phyloP scores from a whole-genome alignment of 2,888 invertebrate species.

The Agrilus cyanescens region DNA sequence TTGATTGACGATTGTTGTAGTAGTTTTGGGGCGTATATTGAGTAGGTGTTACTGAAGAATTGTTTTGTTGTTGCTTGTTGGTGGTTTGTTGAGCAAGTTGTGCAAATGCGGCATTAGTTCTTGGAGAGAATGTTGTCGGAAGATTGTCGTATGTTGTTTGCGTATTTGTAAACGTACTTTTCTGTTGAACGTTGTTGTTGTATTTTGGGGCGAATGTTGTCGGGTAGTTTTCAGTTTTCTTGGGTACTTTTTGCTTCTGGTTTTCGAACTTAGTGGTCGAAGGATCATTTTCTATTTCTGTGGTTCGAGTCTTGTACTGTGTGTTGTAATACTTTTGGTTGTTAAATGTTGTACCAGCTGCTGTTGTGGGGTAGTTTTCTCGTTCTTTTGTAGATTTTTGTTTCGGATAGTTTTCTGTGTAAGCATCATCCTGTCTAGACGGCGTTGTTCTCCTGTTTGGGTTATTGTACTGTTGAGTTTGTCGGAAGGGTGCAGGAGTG shows the following conservation, averaged over 20 bases:
- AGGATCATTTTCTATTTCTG: constrained; percentile 16
- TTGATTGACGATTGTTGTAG: constrained; percentile 6
- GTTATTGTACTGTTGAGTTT: constrained; percentile 23
- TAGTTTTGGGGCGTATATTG: constrained; percentile 2
- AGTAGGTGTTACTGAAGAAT: constrained; percentile 10
- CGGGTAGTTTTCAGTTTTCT: constrained; percentile 18
- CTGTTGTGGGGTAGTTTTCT: constrained; percentile 7
- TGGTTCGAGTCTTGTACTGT: constrained; percentile 4
- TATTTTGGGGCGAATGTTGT: constrained; percentile 13
- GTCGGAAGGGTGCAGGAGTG: constrained; percentile 33
- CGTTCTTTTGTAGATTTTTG: constrained; percentile 13
- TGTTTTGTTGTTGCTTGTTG: constrained; percentile 9
- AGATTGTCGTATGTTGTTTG: constrained; percentile 17
- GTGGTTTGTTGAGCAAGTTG: constrained; percentile 18
- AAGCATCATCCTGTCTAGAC: constrained; percentile 11
- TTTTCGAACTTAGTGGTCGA: constrained; percentile 10
- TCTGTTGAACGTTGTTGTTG: constrained; percentile 4
- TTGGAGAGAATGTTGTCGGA: constrained; percentile 30
- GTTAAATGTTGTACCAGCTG: constrained; percentile 2
- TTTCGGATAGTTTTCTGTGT: constrained; percentile 26
- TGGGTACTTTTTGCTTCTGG: constrained; percentile 12
- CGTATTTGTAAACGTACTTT: not conserved
- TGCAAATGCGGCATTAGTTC: constrained; percentile 26
- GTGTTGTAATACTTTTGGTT: constrained; percentile 8
- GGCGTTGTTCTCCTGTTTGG: constrained; percentile 8